Base-by-base conservation (phyloP, 2,888 invertebrate species). In the Tetramorium bicarinatum region DNA sequence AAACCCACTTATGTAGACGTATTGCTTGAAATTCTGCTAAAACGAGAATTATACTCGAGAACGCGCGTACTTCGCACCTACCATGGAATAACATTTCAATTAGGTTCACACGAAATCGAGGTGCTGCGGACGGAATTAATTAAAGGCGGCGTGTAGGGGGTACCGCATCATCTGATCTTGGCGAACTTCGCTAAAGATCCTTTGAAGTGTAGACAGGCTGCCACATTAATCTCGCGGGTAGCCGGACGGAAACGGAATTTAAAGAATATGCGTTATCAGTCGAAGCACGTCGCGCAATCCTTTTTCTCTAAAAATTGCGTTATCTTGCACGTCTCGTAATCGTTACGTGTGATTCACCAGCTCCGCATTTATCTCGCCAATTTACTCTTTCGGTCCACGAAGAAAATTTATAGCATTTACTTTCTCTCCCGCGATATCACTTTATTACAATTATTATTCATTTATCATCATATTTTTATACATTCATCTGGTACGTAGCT, bases 171-270 rank as follows among this genome's bases (percentile, higher is more conserved):
- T 72, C 47, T 25, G 79, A 79, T 79, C 79, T 71, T 29, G 79
- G 56, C 47, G 41, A 80, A 80, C 79, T 72, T 80, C 25, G 59
- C 79, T 72, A 72, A 80, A 72, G 79, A 80, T 72, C 59, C 34
- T 80, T 71, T 80, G 79, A 80, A 47, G 38, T 49, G 79, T 72
- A 80, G 79, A 80, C 79, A 79, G 59, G 13, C 38, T 49, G 59
- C 59, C 38, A 49, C 71, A 72, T 80, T 80, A 80, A 71, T 80
- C 72, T 72, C 79, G 49, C 38, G 47, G 59, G 47, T 71, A 72
- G 3, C 13, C 38, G 47, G 59, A 72, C 79, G 25, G 18, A 71
- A 49, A 7, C 38, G 72, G 49, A 72, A 80, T 80, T 72, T 49
- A 38, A 80, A 80, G 59, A 79, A 79, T 38, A 47, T 61, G 47